Evolutionary conservation across 2,113 vertebrate species (phyloP), one percentile per base, ranked within the genome.

Genomic region (Kryptolebias marmoratus): DNA sequence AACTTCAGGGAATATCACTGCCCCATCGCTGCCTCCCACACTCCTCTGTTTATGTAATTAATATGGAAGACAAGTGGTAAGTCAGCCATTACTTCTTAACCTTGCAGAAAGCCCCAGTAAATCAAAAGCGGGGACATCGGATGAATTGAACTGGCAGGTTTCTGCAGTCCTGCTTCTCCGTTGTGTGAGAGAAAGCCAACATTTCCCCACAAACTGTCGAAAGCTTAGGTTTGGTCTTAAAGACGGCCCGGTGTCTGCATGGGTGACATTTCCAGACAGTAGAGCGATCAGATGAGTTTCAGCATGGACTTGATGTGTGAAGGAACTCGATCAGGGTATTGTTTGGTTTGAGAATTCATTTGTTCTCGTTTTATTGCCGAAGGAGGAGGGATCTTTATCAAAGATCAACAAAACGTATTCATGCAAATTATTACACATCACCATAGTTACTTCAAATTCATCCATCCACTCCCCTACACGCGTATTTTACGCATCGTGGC

Each of bases 31-130:
- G 69, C 73, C 72, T 66, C 60, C 67, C 66, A 64, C 58, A n/a
- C 39, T 7, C 0, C 60, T 78, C 69, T 64, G 69, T 81, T 84
- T 65, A 81, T 74, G 79, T 79, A 85, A 88, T 90, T 91, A 90
- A 88, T 88, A 87, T 88, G 83, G 77, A 68, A 74, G 86, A 81
- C 73, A 47, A 84, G 89, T 36, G n/a, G 79, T 71, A 63, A 67
- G 44, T 81, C 77, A 62, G 73, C 84, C 50, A 60, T 84, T 87
- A 90, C 83, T 84, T 80, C 71, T 85, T 89, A 89, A 92, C 88
- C 91, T 90, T 90, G 83, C 53, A 44, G 31, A 67, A 75, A 83
- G 72, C 48, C 49, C 16, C 66, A 14, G 78, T 90, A 84, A 79
- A 90, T 92, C 84, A 85, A 54, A 54, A 54, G 54, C 11, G 0